phyloP scores from a whole-genome alignment of 2,888 invertebrate species.

The Brassicogethes aeneus region DNA sequence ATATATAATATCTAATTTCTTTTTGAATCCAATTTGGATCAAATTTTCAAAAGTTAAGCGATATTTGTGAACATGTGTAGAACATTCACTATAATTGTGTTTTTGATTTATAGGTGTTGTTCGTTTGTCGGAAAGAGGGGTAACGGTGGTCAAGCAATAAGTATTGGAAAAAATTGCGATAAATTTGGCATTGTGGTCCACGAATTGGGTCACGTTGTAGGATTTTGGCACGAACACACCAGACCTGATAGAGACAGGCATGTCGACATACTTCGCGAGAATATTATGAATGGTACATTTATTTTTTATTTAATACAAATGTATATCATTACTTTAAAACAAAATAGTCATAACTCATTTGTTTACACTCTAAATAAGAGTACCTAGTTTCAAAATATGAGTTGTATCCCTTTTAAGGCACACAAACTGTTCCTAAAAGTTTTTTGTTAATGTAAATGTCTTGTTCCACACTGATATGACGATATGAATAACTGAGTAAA shows the following conservation, averaged over 20 bases:
- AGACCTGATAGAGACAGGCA: conserved; percentile 93
- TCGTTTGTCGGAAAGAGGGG: conserved; percentile 97
- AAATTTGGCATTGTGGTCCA: conserved; percentile 98
- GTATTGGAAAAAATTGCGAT: conserved; percentile 96
- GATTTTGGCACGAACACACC: conserved; percentile 99
- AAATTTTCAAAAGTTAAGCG: too few relatives aligned
- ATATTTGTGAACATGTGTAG: too few relatives aligned
- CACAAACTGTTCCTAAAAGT: too few relatives aligned
- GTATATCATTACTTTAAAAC: conserved; percentile 34
- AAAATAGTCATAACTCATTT: conserved; percentile 3
- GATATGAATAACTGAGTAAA: too few relatives aligned
- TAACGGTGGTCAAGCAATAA: conserved; percentile 90
- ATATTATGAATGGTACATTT: conserved; percentile 88
- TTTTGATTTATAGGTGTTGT: conserved; percentile 71
- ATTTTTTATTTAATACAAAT: conserved; percentile 66
- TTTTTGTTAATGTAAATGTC: too few relatives aligned
- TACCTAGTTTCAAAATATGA: too few relatives aligned
- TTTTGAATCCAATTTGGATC: too few relatives aligned
- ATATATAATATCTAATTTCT: too few relatives aligned
- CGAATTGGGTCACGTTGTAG: conserved; percentile 91
- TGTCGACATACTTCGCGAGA: conserved; percentile 92
- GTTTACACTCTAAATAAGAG: too few relatives aligned
- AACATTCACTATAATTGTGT: too few relatives aligned
- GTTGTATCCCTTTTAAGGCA: too few relatives aligned
- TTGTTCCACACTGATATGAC: too few relatives aligned